phyloP scores from a whole-genome alignment of 2,888 invertebrate genomes.

The Rhogogaster chlorosoma region DNA sequence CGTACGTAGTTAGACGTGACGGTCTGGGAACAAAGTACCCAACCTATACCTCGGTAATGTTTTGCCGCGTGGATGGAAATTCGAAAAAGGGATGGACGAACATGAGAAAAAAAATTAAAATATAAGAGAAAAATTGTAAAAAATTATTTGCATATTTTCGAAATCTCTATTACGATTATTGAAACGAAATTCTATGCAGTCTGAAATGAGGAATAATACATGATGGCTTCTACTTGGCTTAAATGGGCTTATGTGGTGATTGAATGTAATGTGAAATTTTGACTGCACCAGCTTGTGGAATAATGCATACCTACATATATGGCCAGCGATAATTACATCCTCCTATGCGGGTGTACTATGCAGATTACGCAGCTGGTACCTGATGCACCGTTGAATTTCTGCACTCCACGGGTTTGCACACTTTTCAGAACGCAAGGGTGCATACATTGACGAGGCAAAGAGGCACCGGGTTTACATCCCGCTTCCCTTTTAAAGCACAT shows the following conservation, averaged over 20 bases:
- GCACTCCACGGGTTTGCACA: slow-evolving; percentile 27
- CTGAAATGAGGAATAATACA: neutral
- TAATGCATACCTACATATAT: slow-evolving; percentile 15
- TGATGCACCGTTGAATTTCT: slow-evolving; percentile 45
- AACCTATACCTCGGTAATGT: neutral
- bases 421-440: slow-evolving; percentile 45
- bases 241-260: neutral
- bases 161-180: neutral
- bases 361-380: slow-evolving; percentile 46
- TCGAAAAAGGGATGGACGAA: neutral
- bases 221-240: neutral
- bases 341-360: slow-evolving; percentile 5
- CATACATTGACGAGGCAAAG: slow-evolving; percentile 49
- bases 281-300: neutral
- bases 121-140: neutral
- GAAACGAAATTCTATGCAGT: neutral
- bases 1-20: neutral
- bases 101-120: neutral
- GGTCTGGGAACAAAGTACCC: neutral
- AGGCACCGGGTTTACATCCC: slow-evolving; percentile 17
- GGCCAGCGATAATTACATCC: slow-evolving; percentile 48
- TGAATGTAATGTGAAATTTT: neutral
- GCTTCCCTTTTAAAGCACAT: slow-evolving; percentile 32
- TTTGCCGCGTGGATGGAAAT: neutral
- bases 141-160: too few relatives aligned